These are phyloP conservation scores for Platalea minor DNA, from an alignment of 2,797 vertebrate genomes.

Conservation along the genomic window DNA sequence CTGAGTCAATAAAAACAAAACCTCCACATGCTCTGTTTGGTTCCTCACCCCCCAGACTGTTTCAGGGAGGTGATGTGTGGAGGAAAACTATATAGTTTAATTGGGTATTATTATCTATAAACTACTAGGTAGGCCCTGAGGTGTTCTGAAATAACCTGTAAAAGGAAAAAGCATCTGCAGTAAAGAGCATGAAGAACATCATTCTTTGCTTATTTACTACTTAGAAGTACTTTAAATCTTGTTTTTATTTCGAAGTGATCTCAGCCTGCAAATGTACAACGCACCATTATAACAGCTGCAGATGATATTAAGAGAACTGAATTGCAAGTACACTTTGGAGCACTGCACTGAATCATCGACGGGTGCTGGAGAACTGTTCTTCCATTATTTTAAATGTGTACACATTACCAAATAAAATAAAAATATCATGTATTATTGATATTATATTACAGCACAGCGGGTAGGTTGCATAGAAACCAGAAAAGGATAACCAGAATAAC, in stretches of 20 bases:
- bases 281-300: neutral
- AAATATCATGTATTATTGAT: neutral
- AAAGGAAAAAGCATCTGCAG: neutral
- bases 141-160: neutral
- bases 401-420: neutral
- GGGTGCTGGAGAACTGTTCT: neutral
- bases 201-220: constrained; percentile 13
- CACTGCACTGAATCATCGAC: neutral
- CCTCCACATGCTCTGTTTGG: neutral
- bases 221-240: constrained; percentile 23
- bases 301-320: neutral
- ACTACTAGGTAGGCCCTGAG: neutral
- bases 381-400: neutral
- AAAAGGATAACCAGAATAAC: neutral
- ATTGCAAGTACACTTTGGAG: neutral
- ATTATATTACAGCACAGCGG: neutral
- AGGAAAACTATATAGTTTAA: neutral
- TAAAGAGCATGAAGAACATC: neutral
- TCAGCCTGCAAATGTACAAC: constrained; percentile 3
- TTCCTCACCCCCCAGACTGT: neutral
- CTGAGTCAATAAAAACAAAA: constrained; percentile 16
- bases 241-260: constrained; percentile 12
- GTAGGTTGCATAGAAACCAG: neutral
- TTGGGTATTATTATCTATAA: constrained; percentile 15
- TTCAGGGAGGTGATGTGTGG: neutral